phyloP scores from a whole-genome alignment of 2,797 vertebrate genomes.

The Adelosebastes latens region DNA sequence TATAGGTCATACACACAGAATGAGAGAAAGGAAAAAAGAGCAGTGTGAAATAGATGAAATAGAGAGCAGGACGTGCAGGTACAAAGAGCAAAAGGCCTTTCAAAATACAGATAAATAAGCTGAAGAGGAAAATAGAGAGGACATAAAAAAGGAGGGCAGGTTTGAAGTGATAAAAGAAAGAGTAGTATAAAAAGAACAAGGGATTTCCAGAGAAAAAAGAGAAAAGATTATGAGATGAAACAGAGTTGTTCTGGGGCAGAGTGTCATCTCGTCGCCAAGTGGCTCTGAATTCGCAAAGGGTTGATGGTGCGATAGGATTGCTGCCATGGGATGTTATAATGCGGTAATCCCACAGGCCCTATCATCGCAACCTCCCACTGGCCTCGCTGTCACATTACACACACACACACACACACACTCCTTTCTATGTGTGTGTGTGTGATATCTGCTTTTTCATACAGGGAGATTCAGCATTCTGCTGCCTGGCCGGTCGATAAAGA shows the following conservation, averaged over 20 bases:
- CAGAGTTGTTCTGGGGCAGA: conserved; percentile 3
- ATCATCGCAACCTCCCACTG: conserved; percentile 51
- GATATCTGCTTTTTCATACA: conserved; percentile 41
- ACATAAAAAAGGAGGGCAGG: neutral
- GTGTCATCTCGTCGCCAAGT: conserved; percentile 41
- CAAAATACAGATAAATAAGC: conserved; percentile 14
- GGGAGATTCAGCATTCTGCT: conserved; percentile 47
- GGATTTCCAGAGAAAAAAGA: neutral
- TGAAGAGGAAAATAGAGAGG: neutral
- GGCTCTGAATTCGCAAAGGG: conserved; percentile 36
- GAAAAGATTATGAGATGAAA: neutral
- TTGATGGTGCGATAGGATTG: conserved; percentile 51
- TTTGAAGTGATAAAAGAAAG: conserved; percentile 5
- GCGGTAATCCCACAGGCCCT: conserved; percentile 45
- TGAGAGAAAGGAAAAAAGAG: neutral
- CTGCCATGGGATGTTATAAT: conserved; percentile 37
- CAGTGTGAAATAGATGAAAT: neutral
- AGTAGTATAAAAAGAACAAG: neutral
- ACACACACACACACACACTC: conserved; percentile 10
- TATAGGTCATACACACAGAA: neutral
- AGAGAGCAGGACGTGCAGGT: neutral
- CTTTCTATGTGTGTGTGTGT: conserved; percentile 5
- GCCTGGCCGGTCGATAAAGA: conserved; percentile 42
- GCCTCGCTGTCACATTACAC: conserved; percentile 45
- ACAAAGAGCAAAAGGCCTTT: conserved; percentile 14